Evolutionary conservation across 1,140 invertebrate species (phyloP), one percentile per base, ranked within the genome.

Genomic region (Trichogramma pretiosum): DNA sequence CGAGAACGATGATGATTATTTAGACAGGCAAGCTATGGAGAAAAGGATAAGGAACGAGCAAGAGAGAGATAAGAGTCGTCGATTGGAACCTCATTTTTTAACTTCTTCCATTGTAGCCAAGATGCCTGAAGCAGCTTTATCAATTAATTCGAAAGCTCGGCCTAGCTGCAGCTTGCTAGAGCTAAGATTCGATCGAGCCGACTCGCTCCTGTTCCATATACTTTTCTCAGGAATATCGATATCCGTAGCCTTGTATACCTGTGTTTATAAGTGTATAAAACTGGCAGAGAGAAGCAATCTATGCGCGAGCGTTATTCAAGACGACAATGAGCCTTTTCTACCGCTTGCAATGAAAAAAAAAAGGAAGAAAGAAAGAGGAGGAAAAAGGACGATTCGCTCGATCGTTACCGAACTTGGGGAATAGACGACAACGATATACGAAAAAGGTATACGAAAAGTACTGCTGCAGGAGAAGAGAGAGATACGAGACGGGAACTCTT

Each of bases 251-350:
- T n/a, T n/a, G n/a, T n/a, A n/a, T n/a, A n/a, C n/a, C n/a, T n/a
- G n/a, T n/a, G n/a, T n/a, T n/a, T n/a, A n/a, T n/a, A n/a, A n/a
- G n/a, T n/a, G n/a, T n/a, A n/a, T n/a, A n/a, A n/a, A n/a, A n/a
- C n/a, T n/a, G n/a, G n/a, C 11, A 16, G 38, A 22, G 16, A 51
- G 41, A 44, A 41, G 43, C 43, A 46, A 45, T 50, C 48, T 39
- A 26, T 32, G 49, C 49, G 36, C 49, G n/a, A n/a, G 41, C 49
- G 49, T 51, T 51, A 51, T 51, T 51, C 42, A 46, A 41, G n/a
- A 21, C 43, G 49, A 51, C 49, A 51, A 51, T 51, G 49, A 46
- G 48, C 48, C 40, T n/a, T n/a, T n/a, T n/a, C n/a, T n/a, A n/a
- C n/a, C n/a, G n/a, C 5, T 28, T 11, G 24, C 24, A 28, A 28